Percentiles rank a stretch among this genome's conserved stretches.
phyloP scores from a whole-genome alignment of 2,888 invertebrate species.

The Gymnoscelis rufifasciata region DNA sequence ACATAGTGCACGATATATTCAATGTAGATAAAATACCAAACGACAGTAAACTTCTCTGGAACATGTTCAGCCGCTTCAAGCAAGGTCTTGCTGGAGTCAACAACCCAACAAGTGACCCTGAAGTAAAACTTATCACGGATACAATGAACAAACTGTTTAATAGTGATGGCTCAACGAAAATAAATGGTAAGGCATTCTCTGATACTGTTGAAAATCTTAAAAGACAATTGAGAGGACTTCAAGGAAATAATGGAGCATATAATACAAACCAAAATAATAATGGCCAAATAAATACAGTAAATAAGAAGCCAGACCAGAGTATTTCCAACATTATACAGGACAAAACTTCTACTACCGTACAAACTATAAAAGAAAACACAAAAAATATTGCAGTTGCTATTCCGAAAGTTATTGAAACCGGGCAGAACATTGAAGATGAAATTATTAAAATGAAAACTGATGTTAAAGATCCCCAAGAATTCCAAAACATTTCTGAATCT shows the following conservation, averaged over 20 bases:
- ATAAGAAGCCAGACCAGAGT: too few relatives aligned
- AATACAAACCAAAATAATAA: too few relatives aligned
- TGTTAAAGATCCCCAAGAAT: too few relatives aligned
- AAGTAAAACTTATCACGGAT: conserved; percentile 17
- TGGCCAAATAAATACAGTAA: too few relatives aligned
- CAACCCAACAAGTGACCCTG: conserved; percentile 15
- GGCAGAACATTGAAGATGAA: too few relatives aligned
- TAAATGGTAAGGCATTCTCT: conserved; percentile 14
- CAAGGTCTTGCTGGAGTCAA: conserved; percentile 23
- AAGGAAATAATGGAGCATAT: conserved; percentile 5
- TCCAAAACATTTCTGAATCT: too few relatives aligned
- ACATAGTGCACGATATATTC: conserved; percentile 16
- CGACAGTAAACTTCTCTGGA: conserved; percentile 27
- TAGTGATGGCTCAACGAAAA: conserved; percentile 22
- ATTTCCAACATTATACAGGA: too few relatives aligned
- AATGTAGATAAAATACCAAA: conserved; percentile 24
- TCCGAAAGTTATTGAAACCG: too few relatives aligned
- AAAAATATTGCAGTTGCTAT: too few relatives aligned
- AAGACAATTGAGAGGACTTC: conserved; percentile 13
- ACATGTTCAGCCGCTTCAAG: conserved; percentile 26
- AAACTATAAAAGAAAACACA: too few relatives aligned
- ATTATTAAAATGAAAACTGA: too few relatives aligned
- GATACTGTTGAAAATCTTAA: conserved; percentile 21
- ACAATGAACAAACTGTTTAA: conserved; percentile 29
- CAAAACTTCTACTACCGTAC: too few relatives aligned